These are phyloP conservation scores for Zootoca vivipara DNA, from an alignment of 2,113 vertebrate genomes.

Conservation along the genomic window DNA sequence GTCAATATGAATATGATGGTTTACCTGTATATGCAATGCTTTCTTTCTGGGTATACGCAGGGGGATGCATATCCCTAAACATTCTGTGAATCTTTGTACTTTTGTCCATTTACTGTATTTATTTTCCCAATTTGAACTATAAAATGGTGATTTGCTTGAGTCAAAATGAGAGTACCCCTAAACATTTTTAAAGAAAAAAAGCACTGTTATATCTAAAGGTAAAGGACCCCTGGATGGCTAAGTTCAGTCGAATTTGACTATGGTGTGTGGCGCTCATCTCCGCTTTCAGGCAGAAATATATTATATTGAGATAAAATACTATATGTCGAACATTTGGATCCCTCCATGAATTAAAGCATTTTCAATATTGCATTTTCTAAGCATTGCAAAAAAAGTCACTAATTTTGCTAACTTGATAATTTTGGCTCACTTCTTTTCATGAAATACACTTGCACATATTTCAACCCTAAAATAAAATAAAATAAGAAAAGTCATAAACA, in stretches of 20 bases:
- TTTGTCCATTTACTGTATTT: too few species aligned
- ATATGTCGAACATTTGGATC: neutral
- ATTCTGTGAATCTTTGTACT: too few species aligned
- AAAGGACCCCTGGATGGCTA: too few species aligned
- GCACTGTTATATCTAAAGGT: neutral
- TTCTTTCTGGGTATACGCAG: too few species aligned
- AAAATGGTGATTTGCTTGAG: too few species aligned
- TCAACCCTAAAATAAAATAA: neutral
- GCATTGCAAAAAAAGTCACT: neutral
- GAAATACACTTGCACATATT: neutral
- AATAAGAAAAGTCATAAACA: conserved; percentile 16
- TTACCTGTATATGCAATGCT: too few species aligned
- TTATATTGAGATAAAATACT: neutral
- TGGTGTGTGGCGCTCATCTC: too few species aligned
- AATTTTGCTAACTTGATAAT: neutral
- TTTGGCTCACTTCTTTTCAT: neutral
- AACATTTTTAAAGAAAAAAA: neutral
- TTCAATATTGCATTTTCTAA: neutral
- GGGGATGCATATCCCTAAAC: too few species aligned
- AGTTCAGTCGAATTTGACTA: too few species aligned
- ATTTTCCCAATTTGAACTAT: too few species aligned
- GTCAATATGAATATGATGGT: too few species aligned
- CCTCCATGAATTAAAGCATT: neutral
- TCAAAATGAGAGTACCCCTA: too few species aligned
- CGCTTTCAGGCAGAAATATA: neutral